Conservation (phyloP, 2,797 vertebrate species). For the Anisognathus igniventris region DNA sequence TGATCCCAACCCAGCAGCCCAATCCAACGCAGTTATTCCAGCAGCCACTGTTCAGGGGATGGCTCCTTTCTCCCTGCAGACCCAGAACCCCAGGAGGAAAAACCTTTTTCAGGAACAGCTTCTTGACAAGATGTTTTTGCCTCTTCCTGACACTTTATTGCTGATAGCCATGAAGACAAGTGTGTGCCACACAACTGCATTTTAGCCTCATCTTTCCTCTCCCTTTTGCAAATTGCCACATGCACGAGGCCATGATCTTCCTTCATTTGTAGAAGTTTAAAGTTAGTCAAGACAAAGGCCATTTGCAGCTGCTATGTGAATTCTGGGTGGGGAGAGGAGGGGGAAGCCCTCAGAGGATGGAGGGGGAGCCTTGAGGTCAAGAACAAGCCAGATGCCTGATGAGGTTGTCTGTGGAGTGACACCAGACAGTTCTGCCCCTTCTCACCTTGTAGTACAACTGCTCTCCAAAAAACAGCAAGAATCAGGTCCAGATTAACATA, state of each 20-base stretch:
- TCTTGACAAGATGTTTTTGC: background rate
- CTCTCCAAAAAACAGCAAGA: background rate
- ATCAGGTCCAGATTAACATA: background rate
- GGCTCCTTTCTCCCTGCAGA: background rate
- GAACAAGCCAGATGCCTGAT: background rate
- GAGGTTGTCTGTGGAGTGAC: background rate
- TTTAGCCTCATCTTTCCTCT: background rate
- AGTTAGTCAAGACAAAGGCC: background rate
- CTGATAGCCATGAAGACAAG: background rate
- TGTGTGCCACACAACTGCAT: background rate
- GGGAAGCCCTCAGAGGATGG: background rate
- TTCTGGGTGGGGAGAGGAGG: background rate
- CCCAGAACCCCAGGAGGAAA: background rate
- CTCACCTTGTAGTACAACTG: background rate
- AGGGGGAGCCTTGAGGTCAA: background rate
- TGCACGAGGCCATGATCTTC: background rate
- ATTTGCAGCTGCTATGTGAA: background rate
- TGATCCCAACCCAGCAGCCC: background rate
- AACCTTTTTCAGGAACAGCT: background rate
- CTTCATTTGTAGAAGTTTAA: background rate
- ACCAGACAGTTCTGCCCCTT: background rate
- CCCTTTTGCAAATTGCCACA: background rate
- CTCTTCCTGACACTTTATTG: background rate
- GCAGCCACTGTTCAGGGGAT: background rate
- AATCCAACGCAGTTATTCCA: background rate